These are phyloP conservation scores for Ochlodes sylvanus DNA, from an alignment of 2,888 invertebrate species.

Conservation along the genomic window DNA sequence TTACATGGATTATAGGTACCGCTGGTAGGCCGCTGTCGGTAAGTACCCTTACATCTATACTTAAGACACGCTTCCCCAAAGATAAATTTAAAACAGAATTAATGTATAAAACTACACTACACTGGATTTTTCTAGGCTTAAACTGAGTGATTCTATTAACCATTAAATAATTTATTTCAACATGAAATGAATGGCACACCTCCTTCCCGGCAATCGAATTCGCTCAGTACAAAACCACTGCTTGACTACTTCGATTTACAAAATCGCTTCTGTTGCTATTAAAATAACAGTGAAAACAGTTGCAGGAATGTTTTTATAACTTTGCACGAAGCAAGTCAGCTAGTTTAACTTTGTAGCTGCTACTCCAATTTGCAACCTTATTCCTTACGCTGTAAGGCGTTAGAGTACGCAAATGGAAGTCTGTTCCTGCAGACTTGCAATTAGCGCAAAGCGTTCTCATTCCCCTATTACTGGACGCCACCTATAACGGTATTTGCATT, in stretches of 20 bases:
- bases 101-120: too few relatives aligned
- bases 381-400: not conserved
- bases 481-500: conserved; percentile 19
- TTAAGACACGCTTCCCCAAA: too few relatives aligned
- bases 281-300: not conserved
- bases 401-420: not conserved
- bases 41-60: too few relatives aligned
- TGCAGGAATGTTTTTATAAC: not conserved
- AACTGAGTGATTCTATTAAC: not conserved
- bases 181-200: conserved; percentile 1
- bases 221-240: conserved; percentile 5
- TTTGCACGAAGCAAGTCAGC: not conserved
- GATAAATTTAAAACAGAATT: too few relatives aligned
- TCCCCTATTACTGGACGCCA: conserved; percentile 19
- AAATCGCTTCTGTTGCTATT: not conserved
- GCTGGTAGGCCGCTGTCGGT: too few relatives aligned
- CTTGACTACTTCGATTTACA: not conserved
- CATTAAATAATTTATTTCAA: conserved; percentile 8
- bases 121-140: not conserved
- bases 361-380: conserved; percentile 7
- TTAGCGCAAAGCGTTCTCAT: conserved; percentile 27
- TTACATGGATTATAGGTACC: too few relatives aligned
- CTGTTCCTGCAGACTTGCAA: conserved; percentile 20
- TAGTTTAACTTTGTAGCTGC: not conserved
- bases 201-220: conserved; percentile 14